Conservation (phyloP, 2,888 invertebrate species). For the Drosophila yooni region DNA sequence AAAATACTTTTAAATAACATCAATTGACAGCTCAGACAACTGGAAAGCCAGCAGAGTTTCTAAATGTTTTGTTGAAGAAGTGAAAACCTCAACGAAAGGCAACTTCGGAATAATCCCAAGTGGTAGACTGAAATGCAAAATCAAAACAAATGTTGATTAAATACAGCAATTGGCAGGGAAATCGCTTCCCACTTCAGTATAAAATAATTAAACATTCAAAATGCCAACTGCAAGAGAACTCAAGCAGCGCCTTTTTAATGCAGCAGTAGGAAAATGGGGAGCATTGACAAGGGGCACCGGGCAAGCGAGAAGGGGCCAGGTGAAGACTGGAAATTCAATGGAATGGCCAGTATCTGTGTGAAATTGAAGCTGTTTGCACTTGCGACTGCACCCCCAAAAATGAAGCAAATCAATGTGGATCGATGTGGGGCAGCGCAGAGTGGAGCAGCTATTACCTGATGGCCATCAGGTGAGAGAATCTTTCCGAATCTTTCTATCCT, state of each 20-base stretch:
- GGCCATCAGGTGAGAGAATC: slow-evolving; percentile 11
- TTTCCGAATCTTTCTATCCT: slow-evolving; percentile 12
- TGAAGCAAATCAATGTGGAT: slow-evolving; percentile 66
- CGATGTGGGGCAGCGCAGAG: slow-evolving; percentile 18
- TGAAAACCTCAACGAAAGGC: neutral
- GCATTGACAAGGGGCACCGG: neutral
- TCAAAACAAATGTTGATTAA: slow-evolving; percentile 18
- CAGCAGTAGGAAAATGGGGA: neutral
- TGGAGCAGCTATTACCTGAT: slow-evolving; percentile 38
- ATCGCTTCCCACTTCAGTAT: neutral
- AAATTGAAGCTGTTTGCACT: slow-evolving; percentile 34
- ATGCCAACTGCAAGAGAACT: slow-evolving; percentile 7
- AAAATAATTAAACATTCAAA: slow-evolving; percentile 12
- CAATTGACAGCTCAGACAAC: neutral
- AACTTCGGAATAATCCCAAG: neutral
- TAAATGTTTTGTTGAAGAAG: neutral
- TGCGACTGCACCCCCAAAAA: slow-evolving; percentile 21
- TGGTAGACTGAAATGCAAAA: neutral
- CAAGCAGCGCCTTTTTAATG: slow-evolving; percentile 12
- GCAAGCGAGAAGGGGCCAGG: neutral
- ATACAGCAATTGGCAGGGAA: slow-evolving; percentile 3
- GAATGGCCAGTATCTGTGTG: slow-evolving; percentile 23
- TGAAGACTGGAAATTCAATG: slow-evolving; percentile 21
- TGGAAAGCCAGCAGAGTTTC: neutral
- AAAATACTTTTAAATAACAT: no score